Evolutionary conservation across 2,888 invertebrate species (phyloP).

Genomic region (Drosophila algonquin): DNA sequence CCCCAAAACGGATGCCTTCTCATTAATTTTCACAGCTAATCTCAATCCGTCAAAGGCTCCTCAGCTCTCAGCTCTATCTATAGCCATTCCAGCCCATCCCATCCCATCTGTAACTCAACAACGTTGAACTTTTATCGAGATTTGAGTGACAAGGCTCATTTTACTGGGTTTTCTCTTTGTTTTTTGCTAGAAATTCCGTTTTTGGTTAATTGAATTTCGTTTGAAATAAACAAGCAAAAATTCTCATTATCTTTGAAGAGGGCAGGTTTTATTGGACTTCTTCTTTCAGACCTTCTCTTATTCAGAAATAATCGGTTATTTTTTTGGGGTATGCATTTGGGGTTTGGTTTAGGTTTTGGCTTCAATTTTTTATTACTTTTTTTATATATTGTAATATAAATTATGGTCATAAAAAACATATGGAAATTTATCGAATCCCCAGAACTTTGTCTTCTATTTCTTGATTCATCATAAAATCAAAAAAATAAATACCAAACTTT

Average conservation of each 20-base stretch:
- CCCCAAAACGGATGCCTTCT: conserved; percentile 41
- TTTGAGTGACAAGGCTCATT: conserved; percentile 45
- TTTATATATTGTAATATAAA: neutral
- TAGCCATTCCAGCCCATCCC: conserved; percentile 11
- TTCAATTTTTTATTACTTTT: neutral
- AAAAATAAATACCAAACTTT: neutral
- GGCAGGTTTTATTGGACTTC: too few relatives aligned
- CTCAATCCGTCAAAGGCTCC: conserved; percentile 49
- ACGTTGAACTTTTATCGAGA: conserved; percentile 36
- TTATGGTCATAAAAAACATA: neutral
- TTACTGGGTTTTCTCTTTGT: conserved; percentile 9
- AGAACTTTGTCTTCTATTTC: neutral
- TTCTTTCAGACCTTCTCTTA: too few relatives aligned
- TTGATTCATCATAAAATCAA: neutral
- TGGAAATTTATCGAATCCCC: neutral
- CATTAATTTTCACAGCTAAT: conserved; percentile 66
- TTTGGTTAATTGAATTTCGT: conserved; percentile 26
- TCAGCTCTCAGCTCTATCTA: neutral
- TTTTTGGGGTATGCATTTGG: too few relatives aligned
- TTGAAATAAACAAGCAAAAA: conserved; percentile 16
- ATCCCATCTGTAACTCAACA: conserved; percentile 37
- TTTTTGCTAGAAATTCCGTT: conserved; percentile 13
- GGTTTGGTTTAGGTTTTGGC: neutral
- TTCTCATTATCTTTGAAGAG: conserved; percentile 11
- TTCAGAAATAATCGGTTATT: neutral